Evolutionary conservation across 2,113 vertebrate species (phyloP).

Genomic region (Cavia porcellus): DNA sequence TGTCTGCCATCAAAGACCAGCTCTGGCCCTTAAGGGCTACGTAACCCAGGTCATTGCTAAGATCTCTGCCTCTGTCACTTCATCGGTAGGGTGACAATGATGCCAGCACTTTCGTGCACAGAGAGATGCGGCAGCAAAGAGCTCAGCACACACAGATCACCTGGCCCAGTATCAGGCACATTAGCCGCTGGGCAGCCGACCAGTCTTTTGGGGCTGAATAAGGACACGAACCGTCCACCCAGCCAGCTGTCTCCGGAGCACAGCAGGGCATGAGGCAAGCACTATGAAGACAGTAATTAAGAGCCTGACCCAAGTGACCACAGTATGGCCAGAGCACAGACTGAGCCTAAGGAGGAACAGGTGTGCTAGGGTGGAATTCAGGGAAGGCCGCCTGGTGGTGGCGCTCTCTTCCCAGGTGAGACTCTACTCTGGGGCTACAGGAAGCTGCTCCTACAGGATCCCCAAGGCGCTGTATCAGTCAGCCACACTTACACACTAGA

Average conservation of each 20-base stretch:
- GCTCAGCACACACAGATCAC: neutral
- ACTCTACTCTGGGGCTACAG: neutral
- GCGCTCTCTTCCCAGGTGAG: neutral
- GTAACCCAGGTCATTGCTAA: neutral
- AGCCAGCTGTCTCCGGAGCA: neutral
- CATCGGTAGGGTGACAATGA: neutral
- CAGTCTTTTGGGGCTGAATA: neutral
- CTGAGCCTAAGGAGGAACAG: neutral
- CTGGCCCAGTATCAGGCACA: neutral
- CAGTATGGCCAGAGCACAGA: neutral
- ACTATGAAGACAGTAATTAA: neutral
- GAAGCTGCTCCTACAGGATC: neutral
- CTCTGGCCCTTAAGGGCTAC: neutral
- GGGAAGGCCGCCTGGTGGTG: neutral
- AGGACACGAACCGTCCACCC: neutral
- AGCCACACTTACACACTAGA: neutral
- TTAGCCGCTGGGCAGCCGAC: neutral
- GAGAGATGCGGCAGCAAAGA: neutral
- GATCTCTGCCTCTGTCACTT: neutral
- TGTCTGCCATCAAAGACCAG: neutral
- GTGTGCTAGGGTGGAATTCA: neutral
- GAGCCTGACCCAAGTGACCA: neutral
- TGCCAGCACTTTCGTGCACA: neutral
- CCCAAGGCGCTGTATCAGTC: too few species aligned
- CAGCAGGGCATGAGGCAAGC: neutral